These are phyloP conservation scores for Deilephila porcellus DNA, from an alignment of 2,888 invertebrate genomes.

Conservation along the genomic window DNA sequence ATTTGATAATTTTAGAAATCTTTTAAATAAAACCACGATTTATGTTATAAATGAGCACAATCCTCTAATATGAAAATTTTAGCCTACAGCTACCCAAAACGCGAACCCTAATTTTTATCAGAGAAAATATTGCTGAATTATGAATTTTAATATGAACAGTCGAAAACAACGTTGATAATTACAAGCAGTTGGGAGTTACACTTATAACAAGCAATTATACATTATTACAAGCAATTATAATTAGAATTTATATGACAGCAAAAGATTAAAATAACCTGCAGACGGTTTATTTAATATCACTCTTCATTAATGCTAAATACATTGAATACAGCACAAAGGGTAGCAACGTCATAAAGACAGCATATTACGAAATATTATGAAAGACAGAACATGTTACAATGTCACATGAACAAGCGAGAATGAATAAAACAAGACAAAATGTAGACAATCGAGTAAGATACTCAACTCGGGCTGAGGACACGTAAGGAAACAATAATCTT, in stretches of 20 bases:
- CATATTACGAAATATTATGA: background rate
- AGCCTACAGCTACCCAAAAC: background rate
- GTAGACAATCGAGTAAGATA: slow-evolving; percentile 7
- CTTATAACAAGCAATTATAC: too few species aligned
- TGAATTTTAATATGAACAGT: slow-evolving; percentile 26
- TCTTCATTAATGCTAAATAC: too few species aligned
- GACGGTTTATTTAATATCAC: background rate
- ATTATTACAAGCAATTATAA: slow-evolving; percentile 28
- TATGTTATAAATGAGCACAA: background rate
- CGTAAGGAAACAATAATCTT: background rate
- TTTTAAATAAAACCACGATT: background rate
- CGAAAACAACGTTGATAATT: slow-evolving; percentile 19
- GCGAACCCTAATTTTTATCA: background rate
- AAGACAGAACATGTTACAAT: background rate
- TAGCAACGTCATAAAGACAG: background rate
- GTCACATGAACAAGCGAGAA: background rate
- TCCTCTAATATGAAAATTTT: background rate
- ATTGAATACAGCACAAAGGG: too few species aligned
- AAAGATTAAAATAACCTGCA: slow-evolving; percentile 6
- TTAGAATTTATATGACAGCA: slow-evolving; percentile 21
- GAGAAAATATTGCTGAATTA: slow-evolving; percentile 19
- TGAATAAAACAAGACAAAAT: slow-evolving; percentile 10
- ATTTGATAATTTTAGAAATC: slow-evolving; percentile 46
- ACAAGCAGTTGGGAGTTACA: slow-evolving; percentile 21
- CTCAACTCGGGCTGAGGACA: background rate